Base-by-base conservation (phyloP, 2,888 invertebrate genomes). In the Zygaena filipendulae region DNA sequence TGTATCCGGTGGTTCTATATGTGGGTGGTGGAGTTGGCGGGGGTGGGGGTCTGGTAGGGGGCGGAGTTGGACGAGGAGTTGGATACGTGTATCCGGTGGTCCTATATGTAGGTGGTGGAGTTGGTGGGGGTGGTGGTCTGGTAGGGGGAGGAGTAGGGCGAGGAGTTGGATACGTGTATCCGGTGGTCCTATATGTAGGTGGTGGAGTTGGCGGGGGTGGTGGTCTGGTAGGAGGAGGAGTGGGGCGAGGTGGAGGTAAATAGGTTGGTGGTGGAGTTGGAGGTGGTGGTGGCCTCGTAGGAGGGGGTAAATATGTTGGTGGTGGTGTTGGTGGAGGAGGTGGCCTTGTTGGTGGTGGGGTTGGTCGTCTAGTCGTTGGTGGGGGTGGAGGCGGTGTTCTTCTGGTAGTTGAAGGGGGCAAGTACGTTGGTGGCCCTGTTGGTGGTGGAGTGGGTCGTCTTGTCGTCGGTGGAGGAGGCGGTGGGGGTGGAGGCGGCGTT, bases 381-480 rank as follows among this genome's bases (percentile, higher is more conserved):
- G 25, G 14, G 8, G 34, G 32, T 7, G 26, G 26, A 1, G 40
- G 33, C 11, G 32, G 30, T 10, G 25, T 30, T 25, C 28, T 27
- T 13, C 22, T 29, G n/a, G 33, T 37, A n/a, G 33, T 35, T 5
- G 35, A 27, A 1, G 39, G 36, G 2, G 39, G 42, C 11, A 33
- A 29, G 18, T 35, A 35, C 4, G 41, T 35, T 2, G 36, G 21
- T 7, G 39, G 36, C 3, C 27, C 44, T 21, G 46, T 49, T 4
- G 49, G 45, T 3, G 53, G 40, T 2, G 38, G 43, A 23, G 43
- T 40, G 4, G 45, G 33, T 13, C 47, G 43, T 6, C 38, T 34
- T 6, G 44, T 36, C 2, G 42, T 42, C 0, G 45, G 43, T 1
- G 49, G 42, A n/a, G 36, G 32, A 7, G 43, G 42, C 6, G 40